Percentiles rank a stretch among this genome's conserved stretches.
These are phyloP conservation scores for Corythoichthys intestinalis DNA, from an alignment of 2,113 vertebrate genomes.

Conservation along the genomic window DNA sequence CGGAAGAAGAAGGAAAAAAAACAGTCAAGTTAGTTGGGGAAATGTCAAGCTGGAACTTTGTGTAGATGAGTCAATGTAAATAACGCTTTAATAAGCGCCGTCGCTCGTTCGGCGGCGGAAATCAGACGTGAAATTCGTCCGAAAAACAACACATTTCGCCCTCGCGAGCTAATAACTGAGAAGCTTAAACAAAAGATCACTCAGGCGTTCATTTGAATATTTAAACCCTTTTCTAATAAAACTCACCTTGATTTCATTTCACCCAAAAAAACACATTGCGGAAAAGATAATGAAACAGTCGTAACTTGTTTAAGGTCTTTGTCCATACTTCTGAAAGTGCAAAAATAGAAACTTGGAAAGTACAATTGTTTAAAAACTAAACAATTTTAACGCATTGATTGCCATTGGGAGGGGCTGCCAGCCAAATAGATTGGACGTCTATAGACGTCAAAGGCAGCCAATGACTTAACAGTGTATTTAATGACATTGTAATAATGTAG, in stretches of 20 bases:
- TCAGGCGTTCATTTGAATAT: slow-evolving; percentile 80
- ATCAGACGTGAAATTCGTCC: slow-evolving; percentile 71
- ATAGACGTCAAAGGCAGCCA: too few relatives aligned
- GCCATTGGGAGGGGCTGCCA: too few relatives aligned
- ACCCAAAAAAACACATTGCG: slow-evolving; percentile 51
- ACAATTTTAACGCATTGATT: too few relatives aligned
- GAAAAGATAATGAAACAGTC: slow-evolving; percentile 42
- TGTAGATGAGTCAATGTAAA: slow-evolving; percentile 76
- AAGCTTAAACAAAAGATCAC: slow-evolving; percentile 79
- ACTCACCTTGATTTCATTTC: slow-evolving; percentile 67
- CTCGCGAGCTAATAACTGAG: slow-evolving; percentile 76
- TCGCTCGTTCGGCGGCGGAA: slow-evolving; percentile 48
- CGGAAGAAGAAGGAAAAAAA: slow-evolving; percentile 19
- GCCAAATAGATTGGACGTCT: too few relatives aligned
- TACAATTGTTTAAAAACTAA: too few relatives aligned
- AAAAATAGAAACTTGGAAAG: too few relatives aligned
- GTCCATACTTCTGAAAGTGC: slow-evolving; percentile 6
- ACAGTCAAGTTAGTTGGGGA: slow-evolving; percentile 62
- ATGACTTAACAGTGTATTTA: neutral
- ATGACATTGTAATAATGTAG: neutral
- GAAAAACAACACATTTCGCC: slow-evolving; percentile 71
- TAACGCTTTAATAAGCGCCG: slow-evolving; percentile 77
- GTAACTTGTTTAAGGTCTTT: slow-evolving; percentile 44
- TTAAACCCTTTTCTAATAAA: slow-evolving; percentile 77
- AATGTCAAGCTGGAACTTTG: slow-evolving; percentile 71